Evolutionary conservation across 23 tunicate species (phyloP).

Genomic region (Ascidia mentula): DNA sequence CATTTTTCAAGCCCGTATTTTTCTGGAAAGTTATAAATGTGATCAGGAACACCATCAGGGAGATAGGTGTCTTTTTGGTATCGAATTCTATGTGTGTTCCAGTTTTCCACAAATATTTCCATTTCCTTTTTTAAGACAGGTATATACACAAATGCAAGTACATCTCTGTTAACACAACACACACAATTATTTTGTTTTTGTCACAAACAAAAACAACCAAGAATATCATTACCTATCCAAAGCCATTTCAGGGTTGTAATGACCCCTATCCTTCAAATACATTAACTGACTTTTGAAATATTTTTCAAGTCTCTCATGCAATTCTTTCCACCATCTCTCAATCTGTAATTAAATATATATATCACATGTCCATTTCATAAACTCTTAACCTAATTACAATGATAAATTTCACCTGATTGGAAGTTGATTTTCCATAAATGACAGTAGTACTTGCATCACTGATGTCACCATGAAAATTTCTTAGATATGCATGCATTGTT

Average conservation of each 20-base stretch:
- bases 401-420: conserved; percentile 18
- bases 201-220: no score
- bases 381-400: neutral
- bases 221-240: neutral
- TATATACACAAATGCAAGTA: conserved; percentile 16
- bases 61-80: conserved; percentile 7
- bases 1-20: conserved; percentile 21
- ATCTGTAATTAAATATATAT: neutral
- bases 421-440: conserved; percentile 23
- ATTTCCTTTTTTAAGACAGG: conserved; percentile 28
- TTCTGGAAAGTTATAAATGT: conserved; percentile 24
- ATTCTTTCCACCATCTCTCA: neutral
- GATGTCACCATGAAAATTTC: conserved; percentile 6
- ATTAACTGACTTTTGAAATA: neutral
- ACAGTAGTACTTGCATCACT: conserved; percentile 6
- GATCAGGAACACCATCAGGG: conserved; percentile 21
- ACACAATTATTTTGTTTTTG: no score
- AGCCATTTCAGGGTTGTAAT: neutral
- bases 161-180: conserved; percentile 4
- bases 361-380: neutral
- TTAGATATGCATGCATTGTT: conserved; percentile 20
- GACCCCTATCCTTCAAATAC: neutral
- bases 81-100: conserved; percentile 18
- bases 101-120: conserved; percentile 22
- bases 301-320: neutral